Evolutionary conservation across 2,888 invertebrate species (phyloP).

Genomic region (Schrankia costaestrigalis): DNA sequence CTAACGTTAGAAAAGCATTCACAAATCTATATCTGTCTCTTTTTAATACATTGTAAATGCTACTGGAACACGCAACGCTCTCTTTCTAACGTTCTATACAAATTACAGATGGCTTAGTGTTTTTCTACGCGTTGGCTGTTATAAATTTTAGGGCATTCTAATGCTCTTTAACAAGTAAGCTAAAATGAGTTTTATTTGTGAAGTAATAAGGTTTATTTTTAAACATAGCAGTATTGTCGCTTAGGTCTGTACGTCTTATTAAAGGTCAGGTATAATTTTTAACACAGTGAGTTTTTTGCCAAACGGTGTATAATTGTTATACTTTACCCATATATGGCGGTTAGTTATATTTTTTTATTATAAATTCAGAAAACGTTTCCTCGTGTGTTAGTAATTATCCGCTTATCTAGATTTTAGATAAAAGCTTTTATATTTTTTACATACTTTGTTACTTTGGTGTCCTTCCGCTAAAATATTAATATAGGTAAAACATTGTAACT

Average conservation of each 20-base stretch:
- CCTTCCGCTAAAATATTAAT: conserved; percentile 60
- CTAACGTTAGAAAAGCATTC: conserved; percentile 41
- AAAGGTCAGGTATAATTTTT: conserved; percentile 57
- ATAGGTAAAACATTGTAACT: conserved; percentile 17
- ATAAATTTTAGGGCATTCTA: conserved; percentile 56
- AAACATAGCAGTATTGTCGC: conserved; percentile 3
- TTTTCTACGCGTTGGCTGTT: conserved; percentile 64
- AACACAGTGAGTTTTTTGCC: conserved; percentile 61
- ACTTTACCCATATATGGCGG: conserved; percentile 60
- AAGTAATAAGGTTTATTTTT: conserved; percentile 14
- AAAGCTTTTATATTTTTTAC: conserved; percentile 47
- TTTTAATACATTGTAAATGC: conserved; percentile 37
- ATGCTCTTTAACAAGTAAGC: conserved; percentile 13
- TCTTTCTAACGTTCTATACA: conserved; percentile 55
- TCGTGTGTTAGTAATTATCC: conserved; percentile 67
- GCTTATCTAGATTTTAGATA: conserved; percentile 75
- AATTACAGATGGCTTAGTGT: conserved; percentile 71
- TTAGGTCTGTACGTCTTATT: conserved; percentile 29
- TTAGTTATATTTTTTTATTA: conserved; percentile 43
- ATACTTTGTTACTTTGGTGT: conserved; percentile 56
- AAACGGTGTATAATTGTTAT: conserved; percentile 63
- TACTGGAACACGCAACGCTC: conserved; percentile 30
- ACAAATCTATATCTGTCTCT: conserved; percentile 48
- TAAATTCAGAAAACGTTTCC: conserved; percentile 62
- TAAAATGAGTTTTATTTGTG: conserved; percentile 11